A percentile compares a stretch with the other conserved stretches of the same genome.
phyloP scores from a whole-genome alignment of 2,888 invertebrate species.

The Phyllotreta striolata region DNA sequence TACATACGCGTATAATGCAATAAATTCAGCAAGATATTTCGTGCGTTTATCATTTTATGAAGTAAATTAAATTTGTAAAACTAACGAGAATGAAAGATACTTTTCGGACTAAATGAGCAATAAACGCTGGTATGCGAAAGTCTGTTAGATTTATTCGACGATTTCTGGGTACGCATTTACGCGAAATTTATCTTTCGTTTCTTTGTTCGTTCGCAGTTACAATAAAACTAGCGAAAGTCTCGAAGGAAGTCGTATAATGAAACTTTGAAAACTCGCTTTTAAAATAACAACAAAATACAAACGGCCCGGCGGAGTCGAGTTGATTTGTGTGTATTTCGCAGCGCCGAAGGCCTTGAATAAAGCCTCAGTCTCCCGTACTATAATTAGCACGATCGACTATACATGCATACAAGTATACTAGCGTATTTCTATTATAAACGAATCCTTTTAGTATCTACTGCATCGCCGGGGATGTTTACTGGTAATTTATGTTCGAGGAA shows the following conservation, averaged over 20 bases:
- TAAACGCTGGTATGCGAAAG: no score
- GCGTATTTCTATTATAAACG: conserved; percentile 36
- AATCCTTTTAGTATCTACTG: conserved; percentile 23
- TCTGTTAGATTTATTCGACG: no score
- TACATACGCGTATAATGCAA: no score
- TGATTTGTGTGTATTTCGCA: conserved; percentile 30
- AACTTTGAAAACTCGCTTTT: conserved; percentile 15
- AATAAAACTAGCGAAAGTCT: conserved; percentile 5
- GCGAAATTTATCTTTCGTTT: not conserved
- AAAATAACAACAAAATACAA: conserved; percentile 19
- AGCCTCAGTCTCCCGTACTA: conserved; percentile 51
- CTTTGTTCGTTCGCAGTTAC: conserved; percentile 4
- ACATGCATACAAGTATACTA: conserved; percentile 39
- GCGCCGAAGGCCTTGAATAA: conserved; percentile 49
- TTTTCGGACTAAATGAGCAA: no score
- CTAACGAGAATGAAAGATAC: no score
- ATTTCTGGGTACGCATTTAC: no score
- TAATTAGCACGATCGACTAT: conserved; percentile 55
- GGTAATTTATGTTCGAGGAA: conserved; percentile 11
- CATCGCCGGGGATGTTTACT: conserved; percentile 19
- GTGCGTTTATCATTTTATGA: no score
- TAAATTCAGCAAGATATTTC: no score
- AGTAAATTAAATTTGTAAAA: no score
- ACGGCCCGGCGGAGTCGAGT: conserved; percentile 7
- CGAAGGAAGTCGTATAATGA: conserved; percentile 15